Base-by-base conservation (phyloP, 1,140 invertebrate species). In the Pseudomyrmex pallidus region DNA sequence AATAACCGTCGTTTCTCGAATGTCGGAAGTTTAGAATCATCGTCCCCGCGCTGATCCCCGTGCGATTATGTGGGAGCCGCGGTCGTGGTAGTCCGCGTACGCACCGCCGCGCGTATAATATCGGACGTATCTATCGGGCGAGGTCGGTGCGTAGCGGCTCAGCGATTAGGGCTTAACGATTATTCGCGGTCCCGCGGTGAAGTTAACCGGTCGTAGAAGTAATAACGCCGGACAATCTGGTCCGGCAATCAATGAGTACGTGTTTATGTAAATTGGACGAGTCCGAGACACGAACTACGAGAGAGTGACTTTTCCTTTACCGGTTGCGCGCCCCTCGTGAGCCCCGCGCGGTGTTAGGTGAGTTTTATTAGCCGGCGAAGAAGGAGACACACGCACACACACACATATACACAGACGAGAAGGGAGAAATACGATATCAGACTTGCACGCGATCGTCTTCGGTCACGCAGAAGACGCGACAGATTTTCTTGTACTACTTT, bases 201-300 rank as follows among this genome's bases (percentile, higher is more conserved):
- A 91, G 91, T 90, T 89, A 90, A 92, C 85, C 88, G 90, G 85
- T 89, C 87, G 91, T 89, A 89, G 90, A 91, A 93, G 91, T 93
- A 93, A 93, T 93, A 93, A 92, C 91, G 87, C 86, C 84, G 52
- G 85, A 85, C 90, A 92, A 93, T 93, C 92, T 91, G 90, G 88
- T 84, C 86, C 85, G 82, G 92, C 92, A 91, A 93, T 93, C 92
- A 92, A 92, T 93, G 92, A 92, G 92, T 93, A 91, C 92, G 92
- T 93, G 92, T 93, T 93, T 93, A 93, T 93, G 92, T 91, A 92
- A 93, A 93, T 93, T 84, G 89, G 90, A 93, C 91, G 91, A 91
- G 92, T 89, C 35, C 90, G 88, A 77, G 87, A 90, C 87, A 92
- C 88, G 86, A 91, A 91, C 88, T 87, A 87, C 78, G 87, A 87